Evolutionary conservation across 2,797 vertebrate genomes (phyloP).

Genomic region (Podarcis lilfordi): DNA sequence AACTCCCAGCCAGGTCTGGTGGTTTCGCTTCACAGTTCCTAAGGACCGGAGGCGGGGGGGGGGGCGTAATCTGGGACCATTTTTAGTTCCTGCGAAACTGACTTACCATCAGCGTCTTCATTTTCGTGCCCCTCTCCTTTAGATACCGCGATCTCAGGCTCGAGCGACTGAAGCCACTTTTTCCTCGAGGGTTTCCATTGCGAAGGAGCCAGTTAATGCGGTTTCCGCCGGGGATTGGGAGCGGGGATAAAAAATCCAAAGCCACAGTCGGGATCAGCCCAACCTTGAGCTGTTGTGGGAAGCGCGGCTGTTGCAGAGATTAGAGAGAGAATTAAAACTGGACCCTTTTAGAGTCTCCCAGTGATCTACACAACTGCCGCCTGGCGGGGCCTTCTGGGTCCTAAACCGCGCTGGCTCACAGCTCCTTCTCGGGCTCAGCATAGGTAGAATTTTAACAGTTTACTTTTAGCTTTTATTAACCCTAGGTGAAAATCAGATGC

Average conservation of each 20-base stretch:
- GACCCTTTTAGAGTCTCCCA: conserved; percentile 75
- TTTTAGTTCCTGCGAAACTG: conserved; percentile 64
- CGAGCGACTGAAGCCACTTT: conserved; percentile 79
- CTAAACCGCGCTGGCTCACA: conserved; percentile 70
- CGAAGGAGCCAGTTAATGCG: conserved; percentile 45
- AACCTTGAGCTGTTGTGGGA: conserved; percentile 64
- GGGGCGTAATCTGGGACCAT: conserved; percentile 28
- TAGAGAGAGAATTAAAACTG: conserved; percentile 81
- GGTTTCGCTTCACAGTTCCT: not conserved
- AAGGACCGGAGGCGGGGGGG: not conserved
- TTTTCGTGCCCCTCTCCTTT: conserved; percentile 80
- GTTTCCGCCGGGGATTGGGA: not conserved
- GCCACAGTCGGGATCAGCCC: conserved; percentile 9
- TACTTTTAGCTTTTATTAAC: not conserved
- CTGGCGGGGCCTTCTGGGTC: conserved; percentile 76
- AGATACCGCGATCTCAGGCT: conserved; percentile 76
- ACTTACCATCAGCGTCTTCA: conserved; percentile 96
- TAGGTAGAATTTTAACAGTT: conserved; percentile 58
- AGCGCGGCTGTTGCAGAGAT: conserved; percentile 77
- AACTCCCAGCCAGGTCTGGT: conserved; percentile 27
- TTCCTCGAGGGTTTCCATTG: conserved; percentile 77
- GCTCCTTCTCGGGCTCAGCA: conserved; percentile 46
- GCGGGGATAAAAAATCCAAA: not conserved
- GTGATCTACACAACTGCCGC: conserved; percentile 70
- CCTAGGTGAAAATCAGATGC: not conserved